Evolutionary conservation across 1,140 invertebrate genomes (phyloP).

Genomic region (Tetramorium alpestre): DNA sequence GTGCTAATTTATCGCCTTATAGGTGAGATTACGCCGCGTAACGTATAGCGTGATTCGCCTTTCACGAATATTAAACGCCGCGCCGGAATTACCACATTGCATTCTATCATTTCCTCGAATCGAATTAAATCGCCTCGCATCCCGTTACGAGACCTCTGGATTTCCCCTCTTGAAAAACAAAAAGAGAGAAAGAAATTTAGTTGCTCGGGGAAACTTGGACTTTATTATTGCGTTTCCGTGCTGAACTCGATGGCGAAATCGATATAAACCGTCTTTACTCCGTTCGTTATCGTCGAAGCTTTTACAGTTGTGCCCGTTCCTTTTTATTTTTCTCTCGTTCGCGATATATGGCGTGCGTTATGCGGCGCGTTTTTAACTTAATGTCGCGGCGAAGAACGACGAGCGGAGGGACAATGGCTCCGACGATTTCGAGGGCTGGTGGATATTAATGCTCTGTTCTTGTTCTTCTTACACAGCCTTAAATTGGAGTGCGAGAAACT

Average conservation of each 20-base stretch:
- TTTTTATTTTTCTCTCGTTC: constrained; percentile 24
- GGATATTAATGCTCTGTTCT: constrained; percentile 78
- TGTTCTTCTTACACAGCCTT: constrained; percentile 88
- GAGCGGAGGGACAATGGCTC: constrained; percentile 59
- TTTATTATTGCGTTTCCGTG: background rate
- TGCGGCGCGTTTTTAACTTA: constrained; percentile 44
- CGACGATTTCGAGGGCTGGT: constrained; percentile 64
- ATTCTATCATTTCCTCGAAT: background rate
- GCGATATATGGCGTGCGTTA: background rate
- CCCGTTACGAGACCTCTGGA: background rate
- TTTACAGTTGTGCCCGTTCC: background rate
- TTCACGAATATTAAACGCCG: constrained; percentile 44
- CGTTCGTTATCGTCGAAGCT: constrained; percentile 34
- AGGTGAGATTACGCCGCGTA: constrained; percentile 45
- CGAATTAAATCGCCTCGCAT: background rate
- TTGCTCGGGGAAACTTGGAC: background rate
- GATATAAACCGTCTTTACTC: constrained; percentile 34
- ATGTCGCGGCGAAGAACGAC: constrained; percentile 22
- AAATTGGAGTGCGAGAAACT: constrained; percentile 98
- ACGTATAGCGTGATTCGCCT: constrained; percentile 10
- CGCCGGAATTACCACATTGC: background rate
- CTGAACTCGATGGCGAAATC: background rate
- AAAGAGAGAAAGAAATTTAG: background rate
- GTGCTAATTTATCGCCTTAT: constrained; percentile 66
- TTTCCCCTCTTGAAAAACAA: background rate